Percentiles rank a stretch among this genome's conserved stretches.
Conservation (phyloP, 2,113 vertebrate genomes). For the Xiphophorus maculatus region DNA sequence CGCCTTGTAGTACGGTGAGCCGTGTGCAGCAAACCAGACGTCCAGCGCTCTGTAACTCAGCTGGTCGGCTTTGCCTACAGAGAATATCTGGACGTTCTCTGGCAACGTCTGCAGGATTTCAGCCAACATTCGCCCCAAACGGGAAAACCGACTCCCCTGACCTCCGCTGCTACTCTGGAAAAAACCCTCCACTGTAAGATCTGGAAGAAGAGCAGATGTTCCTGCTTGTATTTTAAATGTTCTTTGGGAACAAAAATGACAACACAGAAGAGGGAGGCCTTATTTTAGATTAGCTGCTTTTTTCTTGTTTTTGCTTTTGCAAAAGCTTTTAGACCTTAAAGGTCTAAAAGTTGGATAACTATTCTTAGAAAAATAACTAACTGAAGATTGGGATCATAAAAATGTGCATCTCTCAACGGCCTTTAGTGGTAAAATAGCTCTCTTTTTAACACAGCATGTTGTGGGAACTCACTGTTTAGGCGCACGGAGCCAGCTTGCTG, state of each 20-base stretch:
- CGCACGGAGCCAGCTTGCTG: conserved; percentile 83
- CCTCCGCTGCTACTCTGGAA: conserved; percentile 68
- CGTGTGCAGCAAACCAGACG: conserved; percentile 85
- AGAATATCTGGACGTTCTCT: conserved; percentile 85
- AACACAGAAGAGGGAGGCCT: no score
- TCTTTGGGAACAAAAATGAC: background rate
- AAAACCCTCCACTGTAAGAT: conserved; percentile 83
- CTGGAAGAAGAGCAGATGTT: conserved; percentile 60
- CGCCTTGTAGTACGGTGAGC: conserved; percentile 81
- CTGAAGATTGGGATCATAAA: background rate
- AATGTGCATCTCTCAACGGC: background rate
- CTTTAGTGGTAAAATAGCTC: background rate
- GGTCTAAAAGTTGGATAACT: background rate
- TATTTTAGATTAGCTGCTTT: no score
- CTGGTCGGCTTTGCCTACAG: conserved; percentile 71
- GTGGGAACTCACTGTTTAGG: conserved; percentile 80
- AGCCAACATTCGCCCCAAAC: conserved; percentile 77
- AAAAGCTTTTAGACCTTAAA: no score
- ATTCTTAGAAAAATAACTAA: background rate
- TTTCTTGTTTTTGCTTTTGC: no score
- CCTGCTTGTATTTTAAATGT: background rate
- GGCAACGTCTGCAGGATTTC: conserved; percentile 77
- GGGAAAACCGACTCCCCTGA: conserved; percentile 81
- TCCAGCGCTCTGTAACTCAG: conserved; percentile 65
- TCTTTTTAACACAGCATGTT: background rate